Percentiles rank a stretch among this genome's conserved stretches.
phyloP scores from a whole-genome alignment of 2,797 vertebrate species.

The Steatocranus sp. region DNA sequence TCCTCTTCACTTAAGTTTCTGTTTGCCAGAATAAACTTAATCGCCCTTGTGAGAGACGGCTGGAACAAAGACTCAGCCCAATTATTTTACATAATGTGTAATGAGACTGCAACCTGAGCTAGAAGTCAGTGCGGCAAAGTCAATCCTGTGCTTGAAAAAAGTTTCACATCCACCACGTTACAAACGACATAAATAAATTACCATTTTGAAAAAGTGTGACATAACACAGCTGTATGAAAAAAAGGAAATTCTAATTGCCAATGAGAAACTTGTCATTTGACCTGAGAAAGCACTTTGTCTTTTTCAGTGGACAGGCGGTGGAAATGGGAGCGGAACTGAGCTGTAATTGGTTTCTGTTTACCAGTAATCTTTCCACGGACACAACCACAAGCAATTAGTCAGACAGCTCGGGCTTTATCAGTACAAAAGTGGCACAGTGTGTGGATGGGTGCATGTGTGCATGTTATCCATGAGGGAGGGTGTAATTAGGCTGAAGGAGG shows the following conservation, averaged over 20 bases:
- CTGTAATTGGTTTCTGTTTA: conserved; percentile 70
- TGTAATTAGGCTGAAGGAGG: conserved; percentile 27
- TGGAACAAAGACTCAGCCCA: background rate
- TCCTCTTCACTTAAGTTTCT: background rate
- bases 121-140: background rate
- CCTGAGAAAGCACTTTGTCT: conserved; percentile 2
- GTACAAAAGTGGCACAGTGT: conserved; percentile 32
- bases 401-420: conserved; percentile 41
- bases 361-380: conserved; percentile 55
- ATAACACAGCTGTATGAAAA: background rate
- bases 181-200: background rate
- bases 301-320: background rate
- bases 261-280: conserved; percentile 30
- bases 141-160: background rate
- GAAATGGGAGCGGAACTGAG: conserved; percentile 30
- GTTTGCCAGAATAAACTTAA: background rate
- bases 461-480: conserved; percentile 13
- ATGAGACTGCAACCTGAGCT: background rate
- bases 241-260: conserved; percentile 24
- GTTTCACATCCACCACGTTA: background rate
- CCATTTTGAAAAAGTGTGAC: background rate
- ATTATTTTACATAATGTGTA: background rate
- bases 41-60: background rate
- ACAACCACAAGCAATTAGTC: conserved; percentile 65
- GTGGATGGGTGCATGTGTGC: background rate